phyloP scores from a whole-genome alignment of 2,113 vertebrate genomes.

The Uria lomvia region DNA sequence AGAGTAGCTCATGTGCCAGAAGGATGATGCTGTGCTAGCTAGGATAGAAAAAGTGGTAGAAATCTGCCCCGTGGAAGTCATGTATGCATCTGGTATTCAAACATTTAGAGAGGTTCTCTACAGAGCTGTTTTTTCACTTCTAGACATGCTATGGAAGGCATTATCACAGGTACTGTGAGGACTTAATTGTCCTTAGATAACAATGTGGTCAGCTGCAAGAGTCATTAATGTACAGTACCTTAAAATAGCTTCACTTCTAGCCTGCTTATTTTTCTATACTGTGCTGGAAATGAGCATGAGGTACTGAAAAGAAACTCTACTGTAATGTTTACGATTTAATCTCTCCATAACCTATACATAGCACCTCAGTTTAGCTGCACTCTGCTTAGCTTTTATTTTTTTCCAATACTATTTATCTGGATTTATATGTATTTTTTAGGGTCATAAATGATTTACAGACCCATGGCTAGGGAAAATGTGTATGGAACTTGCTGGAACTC shows the following conservation, averaged over 20 bases:
- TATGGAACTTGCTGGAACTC: background rate
- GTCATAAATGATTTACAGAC: background rate
- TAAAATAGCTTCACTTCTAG: background rate
- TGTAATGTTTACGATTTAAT: background rate
- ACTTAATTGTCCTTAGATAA: conserved; percentile 10
- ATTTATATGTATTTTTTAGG: background rate
- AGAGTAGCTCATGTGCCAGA: background rate
- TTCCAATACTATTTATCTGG: background rate
- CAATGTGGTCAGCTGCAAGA: background rate
- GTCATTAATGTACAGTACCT: background rate
- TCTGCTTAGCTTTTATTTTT: background rate
- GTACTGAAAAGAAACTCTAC: background rate
- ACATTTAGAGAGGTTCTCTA: background rate
- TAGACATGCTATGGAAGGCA: background rate
- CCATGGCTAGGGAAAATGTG: background rate
- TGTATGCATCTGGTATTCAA: fast-evolving
- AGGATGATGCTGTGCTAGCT: background rate
- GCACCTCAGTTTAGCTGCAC: background rate
- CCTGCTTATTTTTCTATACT: background rate
- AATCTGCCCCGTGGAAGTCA: background rate
- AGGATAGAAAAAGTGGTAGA: background rate
- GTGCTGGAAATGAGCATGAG: background rate
- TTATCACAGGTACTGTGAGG: background rate
- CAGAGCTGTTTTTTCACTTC: background rate
- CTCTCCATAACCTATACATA: background rate